Base-by-base conservation (phyloP, 2,113 vertebrate genomes). In the Nothoprocta perdicaria region DNA sequence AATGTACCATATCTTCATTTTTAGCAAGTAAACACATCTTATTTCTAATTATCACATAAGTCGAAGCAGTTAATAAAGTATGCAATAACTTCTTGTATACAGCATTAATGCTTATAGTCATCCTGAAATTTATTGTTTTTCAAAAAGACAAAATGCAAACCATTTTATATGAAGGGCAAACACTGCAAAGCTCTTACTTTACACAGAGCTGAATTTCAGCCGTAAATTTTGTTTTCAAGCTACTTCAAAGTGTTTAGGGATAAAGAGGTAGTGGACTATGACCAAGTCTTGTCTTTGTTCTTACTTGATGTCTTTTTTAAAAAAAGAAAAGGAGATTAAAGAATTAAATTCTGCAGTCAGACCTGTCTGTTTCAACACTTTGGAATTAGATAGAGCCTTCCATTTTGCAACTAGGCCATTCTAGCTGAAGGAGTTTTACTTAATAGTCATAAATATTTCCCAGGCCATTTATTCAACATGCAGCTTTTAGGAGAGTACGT, bases 61-160 rank as follows among this genome's bases (percentile, higher is more conserved):
- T 63, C 63, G 68, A 95, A 96, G 88, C 52, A 79, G 63, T 88
- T 96, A 96, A 95, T 91, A 91, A 88, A 35, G 27, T 86, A 84
- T 65, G 41, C 45, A 92, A 38, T 93, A 50, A 95, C 94, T 96
- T 95, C 80, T 91, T 93, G 87, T 86, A 89, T 92, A 91, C 52
- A 92, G 82, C 66, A 77, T 95, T 95, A 95, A 88, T 55, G 50
- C 63, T 91, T 52, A 31, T 29, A 84, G n/a, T 85, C 84, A 92
- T 61, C 80, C 29, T 87, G 17, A 92, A 33, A 55, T 67, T 8
- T 40, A 67, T 71, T 60, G 16, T 89, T 86, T 93, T 94, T 93
- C 67, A 83, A 52, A 79, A 91, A 94, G 76, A 86, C 27, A 57
- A 93, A 92, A 81, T 53, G 79, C 72, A 38, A 87, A 78, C 77